Evolutionary conservation across 2,888 invertebrate genomes (phyloP), one percentile per base, ranked within the genome.

Genomic region (Leucophora obtusa): DNA sequence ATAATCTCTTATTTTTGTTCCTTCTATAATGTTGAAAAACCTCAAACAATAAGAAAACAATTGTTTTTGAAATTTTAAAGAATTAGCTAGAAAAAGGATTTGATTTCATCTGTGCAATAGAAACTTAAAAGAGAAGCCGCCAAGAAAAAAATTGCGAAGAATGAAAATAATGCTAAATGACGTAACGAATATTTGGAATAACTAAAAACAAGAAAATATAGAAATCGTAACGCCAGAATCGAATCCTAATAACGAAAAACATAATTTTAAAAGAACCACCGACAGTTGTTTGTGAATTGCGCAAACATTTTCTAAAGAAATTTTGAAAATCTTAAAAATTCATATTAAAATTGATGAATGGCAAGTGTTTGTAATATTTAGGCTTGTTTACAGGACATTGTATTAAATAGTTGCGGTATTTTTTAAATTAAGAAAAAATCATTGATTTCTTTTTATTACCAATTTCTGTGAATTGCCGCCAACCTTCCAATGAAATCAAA

Each of bases 51-150:
- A 0, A 33, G 17, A 35, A 70, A 51, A 51, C 21, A 58, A 38
- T 35, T 18, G 17, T 38, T 17, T 24, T 18, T n/a, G n/a, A 51
- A 54, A 43, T 66, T 28, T 54, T 38, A 1, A 56, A 51, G 14
- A 18, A 18, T 21, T 18, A 62, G 28, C 21, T 62, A 51, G n/a
- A n/a, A 28, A 65, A 76, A 51, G 38, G 63, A 76, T 70, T 76
- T 63, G 18, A 51, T 70, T 65, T 51, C 50, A 50, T 11, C 0
- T 24, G 43, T 43, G n/a, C 33, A 24, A 17, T 33, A 8, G 33
- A 47, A 60, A 21, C 47, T 33, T 59, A 1, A 72, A 65, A 72
- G 17, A n/a, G 50, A 62, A 51, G 6, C 63, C 63, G 56, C 21
- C 4, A 6, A 66, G 8, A 54, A 54, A 15, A 15, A n/a, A 28